A percentile compares a stretch with the other conserved stretches of the same genome.
These are phyloP conservation scores for Neogale vison DNA, from an alignment of 2,113 vertebrate genomes.

Conservation along the genomic window DNA sequence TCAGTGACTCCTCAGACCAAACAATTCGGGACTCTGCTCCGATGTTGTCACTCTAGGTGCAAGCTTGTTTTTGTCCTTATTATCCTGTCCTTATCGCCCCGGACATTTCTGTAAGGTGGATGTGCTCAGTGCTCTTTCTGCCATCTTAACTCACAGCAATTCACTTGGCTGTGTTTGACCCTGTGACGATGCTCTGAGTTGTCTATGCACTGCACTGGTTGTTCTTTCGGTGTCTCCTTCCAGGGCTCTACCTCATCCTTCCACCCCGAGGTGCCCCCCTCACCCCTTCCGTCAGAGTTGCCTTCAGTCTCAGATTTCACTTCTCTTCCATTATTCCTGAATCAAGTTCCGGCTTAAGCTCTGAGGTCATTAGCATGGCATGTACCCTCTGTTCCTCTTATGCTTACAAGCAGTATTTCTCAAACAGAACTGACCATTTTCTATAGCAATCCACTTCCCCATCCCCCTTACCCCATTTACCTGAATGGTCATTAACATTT, in stretches of 20 bases:
- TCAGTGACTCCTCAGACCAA: neutral
- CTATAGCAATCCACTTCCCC: neutral
- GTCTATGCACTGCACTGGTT: neutral
- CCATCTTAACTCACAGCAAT: neutral
- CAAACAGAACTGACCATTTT: neutral
- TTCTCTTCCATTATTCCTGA: neutral
- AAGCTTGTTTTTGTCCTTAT: neutral
- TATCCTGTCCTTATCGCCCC: neutral
- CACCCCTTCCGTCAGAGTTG: neutral
- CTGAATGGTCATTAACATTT: neutral
- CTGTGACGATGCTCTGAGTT: neutral
- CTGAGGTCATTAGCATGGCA: neutral
- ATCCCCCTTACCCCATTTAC: neutral
- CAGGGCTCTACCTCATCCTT: neutral
- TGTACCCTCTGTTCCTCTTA: neutral
- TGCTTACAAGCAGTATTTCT: neutral
- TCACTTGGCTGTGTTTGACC: neutral
- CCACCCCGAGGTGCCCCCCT: neutral
- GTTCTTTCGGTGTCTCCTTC: neutral
- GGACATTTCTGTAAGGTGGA: neutral
- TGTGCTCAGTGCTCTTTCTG: neutral
- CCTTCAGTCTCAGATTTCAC: neutral
- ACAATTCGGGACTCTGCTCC: neutral
- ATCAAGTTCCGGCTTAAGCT: neutral
- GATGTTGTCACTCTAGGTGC: neutral